phyloP scores from a whole-genome alignment of 2,888 invertebrate genomes.

The Rhingia rostrata region DNA sequence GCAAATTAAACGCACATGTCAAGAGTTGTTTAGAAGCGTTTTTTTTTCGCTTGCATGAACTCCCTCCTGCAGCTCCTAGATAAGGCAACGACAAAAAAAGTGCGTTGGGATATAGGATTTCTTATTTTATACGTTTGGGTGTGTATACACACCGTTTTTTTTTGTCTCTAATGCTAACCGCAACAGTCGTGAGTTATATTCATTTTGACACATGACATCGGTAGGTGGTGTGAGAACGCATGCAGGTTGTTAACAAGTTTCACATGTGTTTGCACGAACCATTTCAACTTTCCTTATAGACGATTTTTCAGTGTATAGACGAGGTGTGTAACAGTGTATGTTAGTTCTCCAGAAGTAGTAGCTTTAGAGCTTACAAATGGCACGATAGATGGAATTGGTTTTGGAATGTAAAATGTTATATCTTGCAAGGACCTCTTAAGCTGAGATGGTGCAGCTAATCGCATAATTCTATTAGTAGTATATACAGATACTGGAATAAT shows the following conservation, averaged over 20 bases:
- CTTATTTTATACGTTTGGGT: not conserved
- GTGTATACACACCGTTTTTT: slow-evolving; percentile 22
- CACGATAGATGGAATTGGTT: too few relatives aligned
- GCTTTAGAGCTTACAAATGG: too few relatives aligned
- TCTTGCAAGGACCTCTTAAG: too few relatives aligned
- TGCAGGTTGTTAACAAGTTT: slow-evolving; percentile 64
- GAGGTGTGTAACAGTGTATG: not conserved
- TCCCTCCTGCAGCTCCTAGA: slow-evolving; percentile 40
- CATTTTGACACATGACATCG: slow-evolving; percentile 62
- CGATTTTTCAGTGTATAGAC: not conserved
- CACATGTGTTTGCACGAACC: slow-evolving; percentile 55
- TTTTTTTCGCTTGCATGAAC: slow-evolving; percentile 1
- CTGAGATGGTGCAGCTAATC: too few relatives aligned
- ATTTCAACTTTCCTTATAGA: slow-evolving; percentile 35
- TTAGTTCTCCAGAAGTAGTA: not conserved
- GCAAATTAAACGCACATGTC: slow-evolving; percentile 82
- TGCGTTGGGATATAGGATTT: slow-evolving; percentile 48
- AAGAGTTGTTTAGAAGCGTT: slow-evolving; percentile 60
- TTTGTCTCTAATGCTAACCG: slow-evolving; percentile 47
- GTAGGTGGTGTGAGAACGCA: slow-evolving; percentile 73
- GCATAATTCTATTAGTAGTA: too few relatives aligned
- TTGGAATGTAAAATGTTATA: too few relatives aligned
- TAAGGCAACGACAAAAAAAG: slow-evolving; percentile 5
- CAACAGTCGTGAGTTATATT: slow-evolving; percentile 57
- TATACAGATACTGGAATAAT: too few relatives aligned